Conservation (phyloP, 2,113 vertebrate genomes). For the Myotis davidii region DNA sequence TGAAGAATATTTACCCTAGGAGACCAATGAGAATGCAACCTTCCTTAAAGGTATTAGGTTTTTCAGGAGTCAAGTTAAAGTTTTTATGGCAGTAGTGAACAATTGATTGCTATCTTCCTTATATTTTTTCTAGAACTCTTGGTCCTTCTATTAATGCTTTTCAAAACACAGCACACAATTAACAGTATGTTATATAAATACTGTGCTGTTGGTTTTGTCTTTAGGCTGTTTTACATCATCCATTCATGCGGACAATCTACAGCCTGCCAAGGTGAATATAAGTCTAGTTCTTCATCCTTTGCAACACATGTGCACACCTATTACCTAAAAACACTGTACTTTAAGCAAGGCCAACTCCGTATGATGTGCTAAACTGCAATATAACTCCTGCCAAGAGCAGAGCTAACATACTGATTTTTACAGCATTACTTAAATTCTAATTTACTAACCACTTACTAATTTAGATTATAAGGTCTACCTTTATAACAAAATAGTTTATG, state of each 20-base stretch:
- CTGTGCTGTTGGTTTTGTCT: not conserved
- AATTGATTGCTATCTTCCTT: not conserved
- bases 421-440: not conserved
- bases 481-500: not conserved
- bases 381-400: not conserved
- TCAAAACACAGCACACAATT: not conserved
- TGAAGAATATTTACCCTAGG: not conserved
- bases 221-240: not conserved
- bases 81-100: not conserved
- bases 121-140: not conserved
- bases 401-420: not conserved
- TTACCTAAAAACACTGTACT: not conserved
- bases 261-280: not conserved
- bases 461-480: not conserved
- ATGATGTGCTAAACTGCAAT: not conserved
- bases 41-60: not conserved
- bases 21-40: not conserved
- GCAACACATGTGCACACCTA: not conserved
- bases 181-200: not conserved
- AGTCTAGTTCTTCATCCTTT: not conserved
- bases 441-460: not conserved
- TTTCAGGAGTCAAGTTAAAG: not conserved
- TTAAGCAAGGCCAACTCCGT: not conserved
- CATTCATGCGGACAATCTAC: not conserved
- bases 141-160: not conserved